Conservation (phyloP, 2,113 vertebrate genomes). For the Hepsetus odoe region DNA sequence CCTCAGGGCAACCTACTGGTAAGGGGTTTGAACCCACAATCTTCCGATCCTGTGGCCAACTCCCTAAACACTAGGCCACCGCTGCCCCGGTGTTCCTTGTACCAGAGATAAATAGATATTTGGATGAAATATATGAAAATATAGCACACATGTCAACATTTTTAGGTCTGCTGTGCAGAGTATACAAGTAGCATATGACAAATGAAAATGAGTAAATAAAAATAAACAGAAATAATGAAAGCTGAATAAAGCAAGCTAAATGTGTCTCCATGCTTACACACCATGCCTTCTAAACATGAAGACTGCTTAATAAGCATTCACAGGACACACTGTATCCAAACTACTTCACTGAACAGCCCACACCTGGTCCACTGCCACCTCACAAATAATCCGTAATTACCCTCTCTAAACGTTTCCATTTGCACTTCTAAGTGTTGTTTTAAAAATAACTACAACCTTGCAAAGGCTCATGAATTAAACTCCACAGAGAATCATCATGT, state of each 20-base stretch:
- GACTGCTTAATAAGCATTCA: constrained; percentile 8
- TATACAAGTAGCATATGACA: neutral
- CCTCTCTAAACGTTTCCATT: constrained; percentile 17
- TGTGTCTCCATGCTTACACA: constrained; percentile 18
- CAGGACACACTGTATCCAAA: constrained; percentile 14
- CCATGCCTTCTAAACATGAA: constrained; percentile 34
- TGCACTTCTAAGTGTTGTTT: constrained; percentile 13
- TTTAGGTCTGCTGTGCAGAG: neutral
- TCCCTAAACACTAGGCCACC: no score
- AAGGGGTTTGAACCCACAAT: no score
- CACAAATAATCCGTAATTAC: constrained; percentile 42
- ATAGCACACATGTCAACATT: no score
- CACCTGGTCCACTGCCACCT: constrained; percentile 48
- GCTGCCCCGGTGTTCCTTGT: no score
- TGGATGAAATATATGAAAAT: no score
- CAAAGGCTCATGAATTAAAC: neutral
- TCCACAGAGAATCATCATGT: neutral
- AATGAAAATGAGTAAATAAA: neutral
- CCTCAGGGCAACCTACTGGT: no score
- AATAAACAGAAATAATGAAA: neutral
- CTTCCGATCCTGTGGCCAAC: no score
- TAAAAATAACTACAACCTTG: neutral
- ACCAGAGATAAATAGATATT: no score
- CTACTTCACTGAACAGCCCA: constrained; percentile 28
- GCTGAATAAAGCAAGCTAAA: constrained; percentile 37